phyloP scores from a whole-genome alignment of 2,888 invertebrate species.

The Standfussiana lucernea region DNA sequence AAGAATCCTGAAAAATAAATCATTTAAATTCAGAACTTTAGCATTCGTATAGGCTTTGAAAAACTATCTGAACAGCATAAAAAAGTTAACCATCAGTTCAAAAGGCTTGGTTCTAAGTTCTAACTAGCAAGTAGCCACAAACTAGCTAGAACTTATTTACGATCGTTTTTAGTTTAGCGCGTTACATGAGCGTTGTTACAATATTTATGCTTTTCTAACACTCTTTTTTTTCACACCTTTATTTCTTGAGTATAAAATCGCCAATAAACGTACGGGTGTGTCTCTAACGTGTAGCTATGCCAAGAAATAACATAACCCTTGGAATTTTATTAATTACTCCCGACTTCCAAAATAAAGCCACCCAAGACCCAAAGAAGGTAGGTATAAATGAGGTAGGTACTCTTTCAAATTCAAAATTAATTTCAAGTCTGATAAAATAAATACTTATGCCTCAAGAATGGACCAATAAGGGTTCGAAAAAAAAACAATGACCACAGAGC shows the following conservation, averaged over 20 bases:
- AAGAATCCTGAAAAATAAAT: neutral
- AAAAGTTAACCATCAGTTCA: neutral
- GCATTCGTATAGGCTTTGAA: neutral
- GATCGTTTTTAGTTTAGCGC: conserved; percentile 9
- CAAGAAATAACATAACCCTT: neutral
- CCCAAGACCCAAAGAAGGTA: conserved; percentile 16
- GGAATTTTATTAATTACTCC: neutral
- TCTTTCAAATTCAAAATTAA: conserved; percentile 45
- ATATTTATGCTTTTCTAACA: conserved; percentile 6
- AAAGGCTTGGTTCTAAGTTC: neutral
- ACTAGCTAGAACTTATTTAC: conserved; percentile 27
- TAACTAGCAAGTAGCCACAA: conserved; percentile 10
- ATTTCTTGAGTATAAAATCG: neutral
- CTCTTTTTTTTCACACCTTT: neutral
- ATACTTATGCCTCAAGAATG: conserved; percentile 57
- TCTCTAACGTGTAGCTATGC: neutral
- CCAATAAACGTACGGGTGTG: neutral
- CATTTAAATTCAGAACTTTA: neutral
- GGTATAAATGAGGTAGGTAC: neutral
- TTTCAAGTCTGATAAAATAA: conserved; percentile 58
- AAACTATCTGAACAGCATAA: conserved; percentile 5
- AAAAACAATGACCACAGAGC: conserved; percentile 64
- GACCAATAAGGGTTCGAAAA: conserved; percentile 74
- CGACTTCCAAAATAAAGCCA: conserved; percentile 16
- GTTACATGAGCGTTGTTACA: conserved; percentile 4